Conservation (phyloP, 1,140 invertebrate genomes). For the Cyclargus thomasi region DNA sequence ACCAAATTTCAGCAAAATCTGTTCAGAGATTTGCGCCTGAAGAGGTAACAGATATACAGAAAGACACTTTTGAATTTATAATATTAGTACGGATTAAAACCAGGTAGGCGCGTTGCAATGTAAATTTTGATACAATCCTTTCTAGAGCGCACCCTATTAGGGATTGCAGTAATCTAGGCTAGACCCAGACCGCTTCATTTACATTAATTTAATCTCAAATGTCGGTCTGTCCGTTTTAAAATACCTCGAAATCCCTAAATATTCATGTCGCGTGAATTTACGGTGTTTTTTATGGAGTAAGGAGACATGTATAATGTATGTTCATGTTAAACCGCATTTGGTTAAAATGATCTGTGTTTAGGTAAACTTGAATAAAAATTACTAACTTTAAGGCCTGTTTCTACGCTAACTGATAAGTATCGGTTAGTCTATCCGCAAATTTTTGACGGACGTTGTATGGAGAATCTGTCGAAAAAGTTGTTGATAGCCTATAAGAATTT, state of each 20-base stretch:
- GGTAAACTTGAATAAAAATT: not conserved
- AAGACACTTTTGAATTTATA: too few species aligned
- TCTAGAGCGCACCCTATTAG: conserved; percentile 5
- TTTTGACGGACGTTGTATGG: too few species aligned
- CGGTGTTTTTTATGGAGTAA: not conserved
- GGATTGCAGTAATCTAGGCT: conserved; percentile 17
- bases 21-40: too few species aligned
- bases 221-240: conserved; percentile 9
- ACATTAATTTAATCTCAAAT: conserved; percentile 16
- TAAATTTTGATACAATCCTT: conserved; percentile 13
- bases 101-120: not conserved
- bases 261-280: not conserved
- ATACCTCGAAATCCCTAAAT: not conserved
- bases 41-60: too few species aligned
- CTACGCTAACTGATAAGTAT: too few species aligned
- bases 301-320: not conserved
- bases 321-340: not conserved
- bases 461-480: too few species aligned
- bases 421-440: too few species aligned
- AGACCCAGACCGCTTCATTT: conserved; percentile 12
- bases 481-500: too few species aligned
- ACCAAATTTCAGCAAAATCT: too few species aligned
- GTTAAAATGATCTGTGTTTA: not conserved
- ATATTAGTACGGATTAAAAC: not conserved
- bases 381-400: not conserved